These are phyloP conservation scores for Celastrina argiolus DNA, from an alignment of 2,888 invertebrate genomes.

Conservation along the genomic window DNA sequence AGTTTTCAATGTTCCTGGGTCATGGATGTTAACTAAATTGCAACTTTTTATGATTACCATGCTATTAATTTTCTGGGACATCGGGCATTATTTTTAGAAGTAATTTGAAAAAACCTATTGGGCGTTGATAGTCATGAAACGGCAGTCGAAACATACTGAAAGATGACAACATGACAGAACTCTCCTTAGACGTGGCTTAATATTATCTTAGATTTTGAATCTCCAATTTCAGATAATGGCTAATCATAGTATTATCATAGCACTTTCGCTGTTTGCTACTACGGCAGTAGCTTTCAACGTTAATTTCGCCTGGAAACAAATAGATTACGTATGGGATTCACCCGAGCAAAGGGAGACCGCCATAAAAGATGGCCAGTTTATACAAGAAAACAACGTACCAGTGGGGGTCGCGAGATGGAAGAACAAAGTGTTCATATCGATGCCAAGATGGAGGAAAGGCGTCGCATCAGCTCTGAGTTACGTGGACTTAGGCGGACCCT, in stretches of 20 bases:
- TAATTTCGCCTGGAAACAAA: constrained; percentile 9
- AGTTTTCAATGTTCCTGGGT: too few species aligned
- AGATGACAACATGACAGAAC: too few species aligned
- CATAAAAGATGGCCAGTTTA: background rate
- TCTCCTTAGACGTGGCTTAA: too few species aligned
- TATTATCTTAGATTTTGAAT: too few species aligned
- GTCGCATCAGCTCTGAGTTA: constrained; percentile 80
- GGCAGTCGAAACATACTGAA: too few species aligned
- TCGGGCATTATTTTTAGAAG: too few species aligned
- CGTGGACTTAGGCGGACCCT: constrained; percentile 45
- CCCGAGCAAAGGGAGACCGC: background rate
- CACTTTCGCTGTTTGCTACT: background rate
- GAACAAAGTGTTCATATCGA: constrained; percentile 82
- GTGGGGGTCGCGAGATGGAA: constrained; percentile 81
- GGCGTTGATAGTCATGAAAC: too few species aligned
- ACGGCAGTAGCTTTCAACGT: background rate
- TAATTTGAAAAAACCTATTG: too few species aligned
- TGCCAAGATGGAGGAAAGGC: constrained; percentile 83
- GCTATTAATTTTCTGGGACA: too few species aligned
- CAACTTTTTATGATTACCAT: too few species aligned
- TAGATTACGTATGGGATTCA: constrained; percentile 2
- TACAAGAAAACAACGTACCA: constrained; percentile 78
- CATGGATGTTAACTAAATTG: too few species aligned
- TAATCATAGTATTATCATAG: background rate
- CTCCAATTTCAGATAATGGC: background rate